Percentiles rank a stretch among this genome's conserved stretches.
These are phyloP conservation scores for Takifugu ocellatus DNA, from an alignment of 2,797 vertebrate genomes.

Conservation along the genomic window DNA sequence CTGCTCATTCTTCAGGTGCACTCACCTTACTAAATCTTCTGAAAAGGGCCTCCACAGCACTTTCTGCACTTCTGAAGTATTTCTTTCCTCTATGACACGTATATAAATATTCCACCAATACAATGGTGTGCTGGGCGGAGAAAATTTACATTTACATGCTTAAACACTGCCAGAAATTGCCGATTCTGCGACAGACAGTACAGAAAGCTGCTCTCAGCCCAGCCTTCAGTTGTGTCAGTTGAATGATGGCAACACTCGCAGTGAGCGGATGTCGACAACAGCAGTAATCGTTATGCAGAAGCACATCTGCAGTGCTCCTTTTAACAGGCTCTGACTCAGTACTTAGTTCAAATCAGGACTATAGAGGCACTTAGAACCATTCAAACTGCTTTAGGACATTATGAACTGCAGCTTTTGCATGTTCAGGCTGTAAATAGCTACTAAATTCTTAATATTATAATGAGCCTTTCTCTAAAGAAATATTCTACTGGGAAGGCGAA, in stretches of 20 bases:
- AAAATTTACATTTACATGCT: background rate
- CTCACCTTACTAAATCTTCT: too few species aligned
- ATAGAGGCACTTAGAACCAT: slow-evolving; percentile 10
- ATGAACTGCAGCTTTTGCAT: background rate
- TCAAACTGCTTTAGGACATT: slow-evolving; percentile 22
- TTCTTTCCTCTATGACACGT: background rate
- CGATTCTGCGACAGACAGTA: background rate
- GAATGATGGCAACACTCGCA: slow-evolving; percentile 31
- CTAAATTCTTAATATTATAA: too few species aligned
- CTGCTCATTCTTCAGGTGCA: too few species aligned
- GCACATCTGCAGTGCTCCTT: slow-evolving; percentile 5
- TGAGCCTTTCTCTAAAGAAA: too few species aligned
- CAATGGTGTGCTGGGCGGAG: background rate
- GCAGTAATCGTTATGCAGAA: slow-evolving; percentile 20
- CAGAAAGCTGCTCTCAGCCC: background rate
- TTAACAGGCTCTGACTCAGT: slow-evolving; percentile 9
- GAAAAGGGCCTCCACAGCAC: too few species aligned
- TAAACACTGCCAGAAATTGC: background rate
- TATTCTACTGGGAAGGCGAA: too few species aligned
- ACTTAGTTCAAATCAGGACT: slow-evolving; percentile 16
- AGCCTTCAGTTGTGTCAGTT: slow-evolving; percentile 12
- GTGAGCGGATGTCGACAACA: slow-evolving; percentile 29
- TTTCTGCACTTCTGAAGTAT: too few species aligned
- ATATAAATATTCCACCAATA: slow-evolving; percentile 11
- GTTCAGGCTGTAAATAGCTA: too few species aligned